Base-by-base conservation (phyloP, 2,797 vertebrate species). In the Ammospiza maritima region DNA sequence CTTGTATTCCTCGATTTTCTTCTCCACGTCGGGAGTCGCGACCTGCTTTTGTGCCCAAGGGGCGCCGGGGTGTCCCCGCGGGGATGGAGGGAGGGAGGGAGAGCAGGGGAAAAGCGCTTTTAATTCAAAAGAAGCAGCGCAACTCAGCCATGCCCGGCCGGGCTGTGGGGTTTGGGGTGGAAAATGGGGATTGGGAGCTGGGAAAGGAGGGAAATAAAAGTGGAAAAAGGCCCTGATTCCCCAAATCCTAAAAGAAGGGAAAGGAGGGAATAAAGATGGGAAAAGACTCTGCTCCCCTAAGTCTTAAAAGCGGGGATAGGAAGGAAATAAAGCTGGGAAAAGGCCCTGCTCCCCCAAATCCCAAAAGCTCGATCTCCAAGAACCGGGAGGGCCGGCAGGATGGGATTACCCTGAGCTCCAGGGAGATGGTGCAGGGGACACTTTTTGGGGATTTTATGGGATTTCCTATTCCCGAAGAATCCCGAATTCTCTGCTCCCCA, bases 1-100 rank as follows among this genome's bases (percentile, higher is more conserved):
- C 97, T 99, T 99, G 98, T 99, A 99, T 79, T 99, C 99, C 97
- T 99, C 99, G 62, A 99, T 99, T 96, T 99, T 98, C 96, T 99
- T 99, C 97, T 99, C 99, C 97, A 99, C 99, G 90, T 99, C 99
- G 23, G 99, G 99, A 96, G 99, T 99, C 87, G 99, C 99, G 89
- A 99, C 99, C 99, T 99, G 99, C 99, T 99, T 98, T 98, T 98
- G 97, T 94, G 97, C 97, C 85, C 94, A 98, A 97, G 84, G 75
- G 44, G 69, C 72, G 65, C 50, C 89, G 42, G 75, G 64, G 50
- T 7, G 74, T 64, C 95, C 45, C 96, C 76, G 82, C 83, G 72
- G 57, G 71, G 64, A 44, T 29, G n/a, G 65, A 48, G 29, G 29
- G 65, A 62, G 20, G 16, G 32, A 48, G 20, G 16, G 30, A 48